Evolutionary conservation across 2,888 invertebrate genomes (phyloP).

Genomic region (Nephrotoma flavescens): DNA sequence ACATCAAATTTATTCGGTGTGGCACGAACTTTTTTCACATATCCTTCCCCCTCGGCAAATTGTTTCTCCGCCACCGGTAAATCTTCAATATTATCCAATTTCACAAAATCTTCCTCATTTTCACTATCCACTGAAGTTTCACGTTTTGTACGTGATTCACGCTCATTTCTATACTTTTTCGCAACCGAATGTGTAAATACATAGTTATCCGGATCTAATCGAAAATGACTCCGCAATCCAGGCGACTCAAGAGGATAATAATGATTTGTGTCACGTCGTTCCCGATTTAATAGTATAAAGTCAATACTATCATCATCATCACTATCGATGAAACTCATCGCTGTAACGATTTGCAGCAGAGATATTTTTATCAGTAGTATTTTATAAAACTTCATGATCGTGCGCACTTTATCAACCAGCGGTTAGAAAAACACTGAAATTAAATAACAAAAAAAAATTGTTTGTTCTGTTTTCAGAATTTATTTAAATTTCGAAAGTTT

Average conservation of each 20-base stretch:
- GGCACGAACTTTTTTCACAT: slow-evolving; percentile 39
- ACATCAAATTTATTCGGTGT: slow-evolving; percentile 36
- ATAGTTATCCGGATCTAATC: slow-evolving; percentile 3
- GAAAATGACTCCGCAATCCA: slow-evolving; percentile 15
- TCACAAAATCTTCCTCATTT: neutral
- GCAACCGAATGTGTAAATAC: neutral
- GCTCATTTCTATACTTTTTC: neutral
- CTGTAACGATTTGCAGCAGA: neutral
- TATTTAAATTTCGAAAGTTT: neutral
- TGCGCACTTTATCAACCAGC: neutral
- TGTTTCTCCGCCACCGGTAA: slow-evolving; percentile 20
- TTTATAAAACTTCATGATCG: neutral
- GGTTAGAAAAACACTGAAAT: neutral
- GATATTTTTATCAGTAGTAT: neutral
- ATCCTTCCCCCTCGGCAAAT: slow-evolving; percentile 37
- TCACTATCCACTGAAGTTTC: neutral
- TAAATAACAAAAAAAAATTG: neutral
- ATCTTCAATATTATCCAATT: slow-evolving; percentile 33
- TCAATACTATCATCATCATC: neutral
- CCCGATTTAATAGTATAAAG: neutral
- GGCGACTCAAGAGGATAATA: slow-evolving; percentile 15
- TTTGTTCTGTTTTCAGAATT: neutral
- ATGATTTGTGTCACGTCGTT: slow-evolving; percentile 13
- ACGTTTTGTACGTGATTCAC: neutral
- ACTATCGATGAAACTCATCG: neutral